Evolutionary conservation across 1,140 invertebrate genomes (phyloP).

Genomic region (Temnothorax longispinosus): DNA sequence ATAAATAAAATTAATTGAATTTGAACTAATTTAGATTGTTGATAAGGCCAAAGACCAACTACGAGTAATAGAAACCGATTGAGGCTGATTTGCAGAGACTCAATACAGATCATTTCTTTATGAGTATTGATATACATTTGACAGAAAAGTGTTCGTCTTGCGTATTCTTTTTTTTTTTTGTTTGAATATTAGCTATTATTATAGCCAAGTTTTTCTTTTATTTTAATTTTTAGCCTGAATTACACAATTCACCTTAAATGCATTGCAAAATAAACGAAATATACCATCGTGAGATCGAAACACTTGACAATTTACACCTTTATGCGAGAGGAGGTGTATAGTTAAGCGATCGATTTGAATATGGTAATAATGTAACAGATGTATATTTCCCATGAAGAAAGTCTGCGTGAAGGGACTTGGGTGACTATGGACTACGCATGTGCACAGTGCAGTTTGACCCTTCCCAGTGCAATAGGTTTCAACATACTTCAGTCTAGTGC

Average conservation of each 20-base stretch:
- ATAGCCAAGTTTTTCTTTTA: no score
- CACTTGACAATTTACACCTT: background rate
- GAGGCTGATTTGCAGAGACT: background rate
- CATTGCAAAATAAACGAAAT: background rate
- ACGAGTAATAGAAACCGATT: background rate
- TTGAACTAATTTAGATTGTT: background rate
- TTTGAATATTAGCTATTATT: background rate
- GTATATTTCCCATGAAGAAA: background rate
- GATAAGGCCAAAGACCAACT: slow-evolving; percentile 15
- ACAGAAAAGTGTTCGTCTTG: background rate
- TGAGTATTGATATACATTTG: background rate
- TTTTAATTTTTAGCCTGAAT: no score
- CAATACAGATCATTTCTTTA: background rate
- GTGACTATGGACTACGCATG: background rate
- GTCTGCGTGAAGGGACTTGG: background rate
- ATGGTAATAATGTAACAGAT: background rate
- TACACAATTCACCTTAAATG: background rate
- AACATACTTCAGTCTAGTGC: background rate
- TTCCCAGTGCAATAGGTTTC: background rate
- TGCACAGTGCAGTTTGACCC: background rate
- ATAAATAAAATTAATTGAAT: background rate
- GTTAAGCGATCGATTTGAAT: background rate
- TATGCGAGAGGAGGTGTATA: background rate
- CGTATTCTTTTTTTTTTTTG: background rate
- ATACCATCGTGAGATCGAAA: background rate